These are phyloP conservation scores for Salarias fasciatus DNA, from an alignment of 2,797 vertebrate species.

Conservation along the genomic window DNA sequence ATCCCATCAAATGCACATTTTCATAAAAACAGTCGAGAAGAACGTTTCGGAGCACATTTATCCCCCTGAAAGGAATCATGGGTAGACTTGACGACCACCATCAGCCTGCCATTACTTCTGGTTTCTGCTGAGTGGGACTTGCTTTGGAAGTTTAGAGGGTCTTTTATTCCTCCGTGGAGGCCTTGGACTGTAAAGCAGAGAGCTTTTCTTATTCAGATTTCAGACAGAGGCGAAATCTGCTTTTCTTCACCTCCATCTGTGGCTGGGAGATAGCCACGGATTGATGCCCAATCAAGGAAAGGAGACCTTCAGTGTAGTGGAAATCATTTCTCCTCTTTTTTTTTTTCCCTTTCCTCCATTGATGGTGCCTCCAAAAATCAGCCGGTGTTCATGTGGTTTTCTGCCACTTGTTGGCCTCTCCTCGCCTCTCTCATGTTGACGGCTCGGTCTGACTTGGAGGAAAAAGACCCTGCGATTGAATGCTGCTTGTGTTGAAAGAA, in stretches of 20 bases:
- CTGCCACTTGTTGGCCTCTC: constrained; percentile 20
- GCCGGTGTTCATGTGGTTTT: constrained; percentile 25
- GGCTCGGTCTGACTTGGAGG: constrained; percentile 25
- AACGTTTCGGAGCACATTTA: too few species aligned
- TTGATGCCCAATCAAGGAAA: constrained; percentile 75
- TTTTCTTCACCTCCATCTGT: constrained; percentile 69
- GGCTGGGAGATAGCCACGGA: constrained; percentile 69
- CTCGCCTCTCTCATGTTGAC: constrained; percentile 7
- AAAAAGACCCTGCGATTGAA: constrained; percentile 15
- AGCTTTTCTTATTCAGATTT: constrained; percentile 79
- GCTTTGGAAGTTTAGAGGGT: constrained; percentile 48
- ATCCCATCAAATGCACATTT: too few species aligned
- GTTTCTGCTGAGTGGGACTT: constrained; percentile 46
- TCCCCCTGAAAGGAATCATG: constrained; percentile 13
- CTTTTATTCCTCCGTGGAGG: constrained; percentile 41
- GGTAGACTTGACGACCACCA: constrained; percentile 33
- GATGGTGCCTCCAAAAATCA: constrained; percentile 40
- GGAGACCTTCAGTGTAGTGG: constrained; percentile 59
- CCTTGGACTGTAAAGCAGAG: constrained; percentile 69
- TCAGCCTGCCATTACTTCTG: constrained; percentile 33
- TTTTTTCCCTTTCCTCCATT: constrained; percentile 30
- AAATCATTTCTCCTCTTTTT: constrained; percentile 52
- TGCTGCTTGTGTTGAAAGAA: constrained; percentile 32
- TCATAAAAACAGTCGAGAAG: too few species aligned
- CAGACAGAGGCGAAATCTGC: constrained; percentile 65